Conservation (phyloP, 1,140 invertebrate genomes). For the Camponotus vicinus region DNA sequence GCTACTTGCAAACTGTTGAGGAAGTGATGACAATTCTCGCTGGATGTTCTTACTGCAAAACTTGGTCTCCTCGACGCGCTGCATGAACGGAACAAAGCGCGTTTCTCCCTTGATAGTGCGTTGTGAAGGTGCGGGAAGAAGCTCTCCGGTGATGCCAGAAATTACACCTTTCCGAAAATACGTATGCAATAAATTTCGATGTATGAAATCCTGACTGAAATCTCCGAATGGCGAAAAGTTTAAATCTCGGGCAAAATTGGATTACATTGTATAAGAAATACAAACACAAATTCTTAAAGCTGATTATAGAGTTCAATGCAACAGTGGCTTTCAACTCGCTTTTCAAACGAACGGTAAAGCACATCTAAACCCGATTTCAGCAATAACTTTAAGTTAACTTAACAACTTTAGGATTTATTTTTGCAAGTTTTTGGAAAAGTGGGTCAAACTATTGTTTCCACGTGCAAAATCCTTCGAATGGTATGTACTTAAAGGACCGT, state of each 20-base stretch:
- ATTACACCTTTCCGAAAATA: conserved; percentile 5
- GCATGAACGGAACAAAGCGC: conserved; percentile 44
- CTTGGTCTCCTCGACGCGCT: conserved; percentile 23
- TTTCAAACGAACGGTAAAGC: background rate
- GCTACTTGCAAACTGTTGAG: conserved; percentile 61
- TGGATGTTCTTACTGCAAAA: conserved; percentile 53
- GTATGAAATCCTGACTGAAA: background rate
- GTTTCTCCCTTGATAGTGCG: conserved; percentile 15
- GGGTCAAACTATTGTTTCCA: conserved; percentile 13
- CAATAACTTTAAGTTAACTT: conserved; percentile 22
- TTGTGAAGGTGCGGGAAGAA: conserved; percentile 16
- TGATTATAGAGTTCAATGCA: background rate
- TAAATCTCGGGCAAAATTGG: background rate
- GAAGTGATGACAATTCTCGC: conserved; percentile 46
- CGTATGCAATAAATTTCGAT: conserved; percentile 4
- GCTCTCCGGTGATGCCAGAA: conserved; percentile 43
- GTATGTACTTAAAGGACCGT: conserved; percentile 4
- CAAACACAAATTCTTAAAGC: background rate
- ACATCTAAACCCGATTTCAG: conserved; percentile 6
- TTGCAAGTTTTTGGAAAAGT: conserved; percentile 1
- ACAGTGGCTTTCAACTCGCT: background rate
- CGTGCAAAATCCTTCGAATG: conserved; percentile 5
- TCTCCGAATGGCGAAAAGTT: background rate
- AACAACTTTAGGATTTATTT: background rate
- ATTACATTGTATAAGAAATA: background rate